These are phyloP conservation scores for Lutraria rhynchaena DNA, from an alignment of 1,140 invertebrate genomes.

Conservation along the genomic window DNA sequence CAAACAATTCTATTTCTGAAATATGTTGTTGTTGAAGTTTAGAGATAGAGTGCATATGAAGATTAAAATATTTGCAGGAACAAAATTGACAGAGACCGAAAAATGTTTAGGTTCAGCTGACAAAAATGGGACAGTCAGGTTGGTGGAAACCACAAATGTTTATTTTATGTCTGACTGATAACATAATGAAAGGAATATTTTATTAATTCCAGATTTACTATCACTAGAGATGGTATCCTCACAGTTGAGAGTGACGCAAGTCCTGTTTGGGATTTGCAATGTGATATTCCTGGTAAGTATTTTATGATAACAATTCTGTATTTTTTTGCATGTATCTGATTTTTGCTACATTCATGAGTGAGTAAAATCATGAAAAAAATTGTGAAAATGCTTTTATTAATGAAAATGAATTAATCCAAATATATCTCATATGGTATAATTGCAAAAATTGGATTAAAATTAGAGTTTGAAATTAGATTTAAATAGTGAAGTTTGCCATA, in stretches of 20 bases:
- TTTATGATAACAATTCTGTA: too few species aligned
- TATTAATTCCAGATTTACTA: neutral
- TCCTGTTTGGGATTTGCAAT: slow-evolving; percentile 44
- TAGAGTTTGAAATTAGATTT: too few species aligned
- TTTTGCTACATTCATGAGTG: too few species aligned
- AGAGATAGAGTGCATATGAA: neutral
- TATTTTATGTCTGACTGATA: neutral
- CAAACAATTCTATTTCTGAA: too few species aligned
- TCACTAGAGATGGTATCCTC: slow-evolving; percentile 22
- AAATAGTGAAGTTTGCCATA: too few species aligned
- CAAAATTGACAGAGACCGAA: neutral
- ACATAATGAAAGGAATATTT: neutral
- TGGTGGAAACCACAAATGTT: neutral
- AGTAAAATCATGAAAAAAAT: too few species aligned
- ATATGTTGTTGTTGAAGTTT: too few species aligned
- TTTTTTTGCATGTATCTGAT: too few species aligned
- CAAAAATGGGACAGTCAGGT: neutral
- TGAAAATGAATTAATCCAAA: too few species aligned
- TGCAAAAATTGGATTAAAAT: too few species aligned
- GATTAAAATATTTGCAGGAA: neutral
- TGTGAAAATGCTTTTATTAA: too few species aligned
- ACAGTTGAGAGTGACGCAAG: slow-evolving; percentile 15
- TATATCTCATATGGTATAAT: too few species aligned
- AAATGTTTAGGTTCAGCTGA: neutral
- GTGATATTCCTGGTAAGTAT: slow-evolving; percentile 41